Percentiles rank a stretch among this genome's conserved stretches.
Conservation (phyloP, 2,797 vertebrate genomes). For the Poecilia picta region DNA sequence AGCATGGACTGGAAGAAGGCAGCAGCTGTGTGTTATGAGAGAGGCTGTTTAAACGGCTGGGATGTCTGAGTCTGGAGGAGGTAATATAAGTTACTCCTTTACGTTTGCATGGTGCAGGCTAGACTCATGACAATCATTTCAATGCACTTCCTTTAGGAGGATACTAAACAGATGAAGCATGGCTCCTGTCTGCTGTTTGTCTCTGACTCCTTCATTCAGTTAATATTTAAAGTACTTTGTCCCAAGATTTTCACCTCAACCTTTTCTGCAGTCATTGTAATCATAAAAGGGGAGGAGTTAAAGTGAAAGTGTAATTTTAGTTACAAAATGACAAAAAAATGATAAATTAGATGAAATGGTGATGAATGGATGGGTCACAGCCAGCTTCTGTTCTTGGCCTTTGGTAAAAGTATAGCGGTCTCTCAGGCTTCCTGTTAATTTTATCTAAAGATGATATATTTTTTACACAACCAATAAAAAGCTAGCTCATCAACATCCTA, state of each 20-base stretch:
- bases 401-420: neutral
- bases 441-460: neutral
- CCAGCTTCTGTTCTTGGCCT: neutral
- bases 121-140: neutral
- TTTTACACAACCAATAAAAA: neutral
- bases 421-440: neutral
- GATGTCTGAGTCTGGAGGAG: slow-evolving; percentile 48
- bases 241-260: neutral
- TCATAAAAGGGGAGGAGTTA: neutral
- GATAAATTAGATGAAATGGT: neutral
- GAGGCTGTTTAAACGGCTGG: slow-evolving; percentile 67
- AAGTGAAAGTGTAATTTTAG: neutral
- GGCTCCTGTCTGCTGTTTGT: neutral
- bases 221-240: neutral
- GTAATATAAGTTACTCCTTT: neutral
- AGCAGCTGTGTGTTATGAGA: slow-evolving; percentile 62
- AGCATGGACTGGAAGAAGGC: slow-evolving; percentile 43
- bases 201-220: neutral
- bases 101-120: neutral
- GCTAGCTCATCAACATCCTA: neutral
- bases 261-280: neutral
- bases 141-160: neutral
- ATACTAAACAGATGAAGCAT: neutral
- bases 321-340: neutral
- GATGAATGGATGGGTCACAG: neutral